Evolutionary conservation across 2,888 invertebrate species (phyloP).

Genomic region (Cylloceria caligata): DNA sequence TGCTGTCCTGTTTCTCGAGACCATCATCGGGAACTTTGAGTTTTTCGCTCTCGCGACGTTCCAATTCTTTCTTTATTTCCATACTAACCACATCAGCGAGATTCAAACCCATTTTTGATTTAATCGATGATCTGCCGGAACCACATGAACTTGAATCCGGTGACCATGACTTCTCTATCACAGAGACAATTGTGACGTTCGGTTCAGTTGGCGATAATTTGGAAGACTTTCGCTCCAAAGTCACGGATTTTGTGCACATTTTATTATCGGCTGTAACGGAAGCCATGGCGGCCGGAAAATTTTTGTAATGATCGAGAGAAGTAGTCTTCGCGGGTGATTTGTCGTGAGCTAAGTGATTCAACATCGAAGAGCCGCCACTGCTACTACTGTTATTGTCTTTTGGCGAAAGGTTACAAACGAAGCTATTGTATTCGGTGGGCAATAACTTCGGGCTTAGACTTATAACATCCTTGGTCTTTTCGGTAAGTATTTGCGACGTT

Average conservation of each 20-base stretch:
- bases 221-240: conserved; percentile 78
- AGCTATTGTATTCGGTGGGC: conserved; percentile 76
- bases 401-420: conserved; percentile 73
- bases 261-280: conserved; percentile 63
- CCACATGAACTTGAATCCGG: conserved; percentile 72
- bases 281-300: conserved; percentile 70
- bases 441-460: conserved; percentile 79
- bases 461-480: conserved; percentile 76
- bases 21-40: conserved; percentile 78
- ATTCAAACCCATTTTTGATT: conserved; percentile 72
- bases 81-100: conserved; percentile 80
- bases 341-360: conserved; percentile 69
- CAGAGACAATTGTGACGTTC: conserved; percentile 77
- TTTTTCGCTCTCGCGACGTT: conserved; percentile 77
- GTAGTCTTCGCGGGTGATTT: conserved; percentile 74
- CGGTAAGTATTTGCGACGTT: conserved; percentile 75
- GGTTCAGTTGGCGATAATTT: conserved; percentile 79
- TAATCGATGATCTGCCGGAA: conserved; percentile 72
- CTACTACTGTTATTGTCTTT: conserved; percentile 69
- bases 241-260: conserved; percentile 74
- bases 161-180: conserved; percentile 79
- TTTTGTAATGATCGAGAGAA: conserved; percentile 76
- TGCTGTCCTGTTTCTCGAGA: conserved; percentile 82
- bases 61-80: conserved; percentile 80
- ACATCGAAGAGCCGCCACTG: conserved; percentile 73